Evolutionary conservation across 1,140 invertebrate species (phyloP).

Genomic region (Drosophila murphyi): DNA sequence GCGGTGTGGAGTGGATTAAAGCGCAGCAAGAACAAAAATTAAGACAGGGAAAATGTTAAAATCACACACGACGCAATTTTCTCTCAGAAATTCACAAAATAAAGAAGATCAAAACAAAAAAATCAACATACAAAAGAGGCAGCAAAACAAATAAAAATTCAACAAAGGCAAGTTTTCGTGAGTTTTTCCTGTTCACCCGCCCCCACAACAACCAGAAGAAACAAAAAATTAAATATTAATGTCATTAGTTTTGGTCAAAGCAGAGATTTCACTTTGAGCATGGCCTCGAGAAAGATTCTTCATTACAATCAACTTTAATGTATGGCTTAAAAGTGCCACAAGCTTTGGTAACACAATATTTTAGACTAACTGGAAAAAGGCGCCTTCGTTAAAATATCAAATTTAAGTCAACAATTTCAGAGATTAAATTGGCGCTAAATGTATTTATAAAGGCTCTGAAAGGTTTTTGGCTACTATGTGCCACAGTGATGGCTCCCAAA

Average conservation of each 20-base stretch:
- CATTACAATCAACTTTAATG: background rate
- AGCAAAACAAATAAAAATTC: background rate
- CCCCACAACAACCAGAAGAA: background rate
- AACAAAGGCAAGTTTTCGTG: slow-evolving; percentile 8
- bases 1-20: background rate
- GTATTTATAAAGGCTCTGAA: slow-evolving; percentile 4
- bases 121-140: too few species aligned
- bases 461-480: background rate
- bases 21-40: slow-evolving; percentile 21
- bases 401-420: slow-evolving; percentile 1
- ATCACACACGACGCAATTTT: slow-evolving; percentile 13
- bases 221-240: slow-evolving; percentile 27
- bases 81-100: slow-evolving; percentile 11
- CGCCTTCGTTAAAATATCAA: slow-evolving; percentile 17
- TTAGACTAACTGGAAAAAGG: slow-evolving; percentile 3
- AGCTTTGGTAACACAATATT: slow-evolving; percentile 15
- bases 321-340: background rate
- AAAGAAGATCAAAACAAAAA: slow-evolving; percentile 9
- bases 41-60: slow-evolving; percentile 33
- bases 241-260: slow-evolving; percentile 32
- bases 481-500: background rate
- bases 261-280: background rate
- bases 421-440: background rate
- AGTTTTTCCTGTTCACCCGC: background rate
- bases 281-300: background rate